Percentiles rank a stretch among this genome's conserved stretches.
Evolutionary conservation across 2,113 vertebrate species (phyloP).

Genomic region (Tamias sibiricus): DNA sequence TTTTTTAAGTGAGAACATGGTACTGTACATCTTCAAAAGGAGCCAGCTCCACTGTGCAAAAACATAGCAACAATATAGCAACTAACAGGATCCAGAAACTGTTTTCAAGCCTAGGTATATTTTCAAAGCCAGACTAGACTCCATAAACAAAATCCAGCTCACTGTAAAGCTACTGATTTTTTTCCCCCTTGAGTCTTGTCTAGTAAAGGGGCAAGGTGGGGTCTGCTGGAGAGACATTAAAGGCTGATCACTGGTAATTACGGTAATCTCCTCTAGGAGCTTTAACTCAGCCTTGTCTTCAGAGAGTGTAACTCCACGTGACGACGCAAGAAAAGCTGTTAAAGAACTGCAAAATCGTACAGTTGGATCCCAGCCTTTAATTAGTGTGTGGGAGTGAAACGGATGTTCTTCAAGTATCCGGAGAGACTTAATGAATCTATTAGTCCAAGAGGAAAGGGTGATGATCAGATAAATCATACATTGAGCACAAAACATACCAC

Average conservation of each 20-base stretch:
- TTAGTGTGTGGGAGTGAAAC: not conserved
- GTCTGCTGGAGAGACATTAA: slow-evolving; percentile 63
- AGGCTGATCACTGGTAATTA: slow-evolving; percentile 84
- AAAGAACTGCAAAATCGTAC: slow-evolving; percentile 64
- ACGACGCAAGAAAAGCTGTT: slow-evolving; percentile 69
- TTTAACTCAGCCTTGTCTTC: slow-evolving; percentile 80
- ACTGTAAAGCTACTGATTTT: slow-evolving; percentile 28
- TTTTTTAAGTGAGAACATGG: slow-evolving; percentile 53
- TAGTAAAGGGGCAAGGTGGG: not conserved
- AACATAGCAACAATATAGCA: slow-evolving; percentile 44
- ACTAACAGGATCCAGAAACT: not conserved
- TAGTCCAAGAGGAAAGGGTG: slow-evolving; percentile 23
- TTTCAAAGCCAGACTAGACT: slow-evolving; percentile 33
- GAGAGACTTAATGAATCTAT: slow-evolving; percentile 60
- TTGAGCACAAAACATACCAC: slow-evolving; percentile 48
- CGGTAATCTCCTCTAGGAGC: slow-evolving; percentile 82
- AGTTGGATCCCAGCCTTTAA: slow-evolving; percentile 66
- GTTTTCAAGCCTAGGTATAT: not conserved
- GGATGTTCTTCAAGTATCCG: not conserved
- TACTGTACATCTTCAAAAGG: slow-evolving; percentile 55
- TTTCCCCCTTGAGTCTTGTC: not conserved
- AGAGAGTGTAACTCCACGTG: slow-evolving; percentile 76
- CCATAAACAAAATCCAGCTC: slow-evolving; percentile 50
- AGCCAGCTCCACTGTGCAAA: slow-evolving; percentile 58
- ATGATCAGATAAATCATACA: not conserved